phyloP scores from a whole-genome alignment of 2,888 invertebrate species.

The Malthinus seriepunctatus region DNA sequence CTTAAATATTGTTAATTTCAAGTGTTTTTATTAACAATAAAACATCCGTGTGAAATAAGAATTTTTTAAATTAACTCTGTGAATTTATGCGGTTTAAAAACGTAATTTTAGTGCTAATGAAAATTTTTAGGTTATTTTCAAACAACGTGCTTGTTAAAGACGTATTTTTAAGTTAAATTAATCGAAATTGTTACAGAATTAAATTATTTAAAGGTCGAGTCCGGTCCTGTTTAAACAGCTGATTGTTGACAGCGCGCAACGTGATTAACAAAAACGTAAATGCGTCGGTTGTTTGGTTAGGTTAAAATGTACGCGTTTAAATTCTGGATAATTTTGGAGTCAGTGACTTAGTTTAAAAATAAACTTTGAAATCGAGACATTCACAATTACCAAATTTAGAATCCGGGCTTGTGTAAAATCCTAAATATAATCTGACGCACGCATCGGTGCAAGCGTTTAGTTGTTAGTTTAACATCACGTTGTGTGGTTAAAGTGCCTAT shows the following conservation, averaged over 20 bases:
- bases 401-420: conserved; percentile 43
- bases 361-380: conserved; percentile 47
- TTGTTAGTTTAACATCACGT: conserved; percentile 25
- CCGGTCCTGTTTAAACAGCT: conserved; percentile 39
- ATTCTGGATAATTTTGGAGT: conserved; percentile 35
- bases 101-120: not conserved
- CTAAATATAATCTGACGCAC: conserved; percentile 52
- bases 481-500: conserved; percentile 5
- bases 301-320: conserved; percentile 11
- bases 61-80: not conserved
- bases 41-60: too few relatives aligned
- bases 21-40: too few relatives aligned
- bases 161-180: not conserved
- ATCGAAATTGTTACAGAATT: conserved; percentile 5
- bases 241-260: conserved; percentile 31
- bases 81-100: not conserved
- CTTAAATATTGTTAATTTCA: not conserved
- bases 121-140: not conserved
- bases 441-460: conserved; percentile 34
- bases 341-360: conserved; percentile 53
- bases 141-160: not conserved
- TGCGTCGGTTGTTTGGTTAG: conserved; percentile 11
- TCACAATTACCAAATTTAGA: conserved; percentile 54
- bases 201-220: conserved; percentile 7
- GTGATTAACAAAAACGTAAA: conserved; percentile 6